Evolutionary conservation across 2,888 invertebrate species (phyloP), one percentile per base, ranked within the genome.

Genomic region (Embidobia sp.): DNA sequence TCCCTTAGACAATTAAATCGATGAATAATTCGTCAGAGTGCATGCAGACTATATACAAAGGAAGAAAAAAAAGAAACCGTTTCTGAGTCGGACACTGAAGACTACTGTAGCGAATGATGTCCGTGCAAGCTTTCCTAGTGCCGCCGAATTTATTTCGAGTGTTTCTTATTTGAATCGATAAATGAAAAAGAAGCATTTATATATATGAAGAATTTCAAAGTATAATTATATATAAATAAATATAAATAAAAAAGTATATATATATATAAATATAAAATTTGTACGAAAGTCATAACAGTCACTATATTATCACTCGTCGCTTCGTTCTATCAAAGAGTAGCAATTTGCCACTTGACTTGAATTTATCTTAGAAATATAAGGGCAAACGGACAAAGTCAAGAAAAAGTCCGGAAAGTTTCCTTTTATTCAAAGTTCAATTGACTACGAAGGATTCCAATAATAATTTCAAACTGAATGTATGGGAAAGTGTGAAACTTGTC

Each of bases 81-180:
- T 70, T 64, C 51, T 46, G 48, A 67, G 57, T 72, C 63, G 51
- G 70, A 67, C 64, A 78, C 63, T 40, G 22, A 78, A 75, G 67
- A 67, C 59, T 64, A 67, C 74, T 75, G 80, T 84, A 85, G 82
- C 83, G 84, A 86, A 86, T 85, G 84, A 87, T 88, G 88, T 88
- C 88, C 88, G 88, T 88, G 88, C 88, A 88, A 88, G 88, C 88
- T 88, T 88, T 76, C 85, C 85, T 88, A 88, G 88, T 88, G 88
- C 88, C 88, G 88, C 88, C 84, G 76, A 81, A 76, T 61, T 77
- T 79, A 40, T 63, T 63, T 77, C 46, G 0, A 26, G 16, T 55
- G 49, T 70, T 66, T 49, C 46, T 75, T 22, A 37, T 84, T 82
- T 82, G 78, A 29, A 74, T 83, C 81, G 80, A 83, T 83, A 35